Evolutionary conservation across 1,140 invertebrate species (phyloP), one percentile per base, ranked within the genome.

Genomic region (Bombus ignitus): DNA sequence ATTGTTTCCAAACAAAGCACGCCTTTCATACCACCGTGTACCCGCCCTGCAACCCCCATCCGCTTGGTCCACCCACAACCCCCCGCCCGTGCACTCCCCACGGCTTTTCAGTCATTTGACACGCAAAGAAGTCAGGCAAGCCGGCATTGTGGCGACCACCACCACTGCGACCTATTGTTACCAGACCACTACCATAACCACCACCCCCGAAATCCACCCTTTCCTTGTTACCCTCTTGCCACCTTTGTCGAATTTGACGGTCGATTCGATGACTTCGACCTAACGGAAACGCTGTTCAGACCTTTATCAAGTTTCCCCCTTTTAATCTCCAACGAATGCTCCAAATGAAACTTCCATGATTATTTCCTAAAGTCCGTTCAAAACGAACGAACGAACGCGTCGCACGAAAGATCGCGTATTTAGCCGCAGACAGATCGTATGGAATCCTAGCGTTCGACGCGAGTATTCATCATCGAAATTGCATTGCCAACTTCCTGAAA

Each of bases 1-100:
- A 95, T 95, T 95, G 95, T 95, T 95, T 95, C 93, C 94, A 95
- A 95, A 95, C 95, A 95, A 95, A 95, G 95, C 94, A 91, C 92
- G 93, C 94, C 92, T 94, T 95, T 94, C 94, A 95, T 94, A 94
- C 92, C 92, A 92, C 92, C 90, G 90, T 93, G 92, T 89, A 90
- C 92, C 87, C 91, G 81, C 86, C 79, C 81, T 72, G 78, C 89
- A 88, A 75, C 90, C 88, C 85, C 72, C 85, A 85, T 85, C 81
- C 86, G 80, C 86, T 81, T 72, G 79, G 77, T 86, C 91, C 88
- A 86, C 86, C 92, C 86, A 86, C 88, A 86, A 83, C 87, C 86
- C 68, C 59, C 83, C 59, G 44, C 88, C 89, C 91, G 91, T 89
- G 86, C 87, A 92, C 93, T 90, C 91, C 92, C 91, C 87, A 81